These are phyloP conservation scores for Dolichoris vasculosae DNA, from an alignment of 1,140 invertebrate species.

Conservation along the genomic window DNA sequence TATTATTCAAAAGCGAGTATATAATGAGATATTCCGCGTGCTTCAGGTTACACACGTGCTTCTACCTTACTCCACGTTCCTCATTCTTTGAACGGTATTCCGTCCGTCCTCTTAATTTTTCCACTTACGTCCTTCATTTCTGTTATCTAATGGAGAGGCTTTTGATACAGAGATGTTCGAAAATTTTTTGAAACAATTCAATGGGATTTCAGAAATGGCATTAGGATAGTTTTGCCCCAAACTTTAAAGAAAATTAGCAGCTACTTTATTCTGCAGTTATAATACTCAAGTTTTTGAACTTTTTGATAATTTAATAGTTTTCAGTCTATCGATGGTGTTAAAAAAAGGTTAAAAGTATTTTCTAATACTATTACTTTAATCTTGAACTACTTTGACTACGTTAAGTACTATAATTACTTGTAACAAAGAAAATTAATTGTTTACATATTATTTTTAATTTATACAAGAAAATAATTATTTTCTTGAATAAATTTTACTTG, in stretches of 20 bases:
- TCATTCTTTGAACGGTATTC: not conserved
- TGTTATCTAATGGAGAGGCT: not conserved
- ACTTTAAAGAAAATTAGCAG: not conserved
- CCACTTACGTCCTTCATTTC: not conserved
- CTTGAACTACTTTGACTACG: not conserved
- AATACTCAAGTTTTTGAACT: not conserved
- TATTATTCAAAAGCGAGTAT: slow-evolving; percentile 19
- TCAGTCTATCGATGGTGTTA: not conserved
- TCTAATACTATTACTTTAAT: not conserved
- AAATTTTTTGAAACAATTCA: not conserved
- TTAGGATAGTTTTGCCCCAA: not conserved
- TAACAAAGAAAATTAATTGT: not conserved
- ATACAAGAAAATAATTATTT: not conserved
- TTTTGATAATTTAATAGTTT: slow-evolving; percentile 1
- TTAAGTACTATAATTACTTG: not conserved
- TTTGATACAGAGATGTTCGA: not conserved
- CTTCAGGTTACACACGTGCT: not conserved
- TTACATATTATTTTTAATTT: not conserved
- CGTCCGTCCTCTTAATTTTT: not conserved
- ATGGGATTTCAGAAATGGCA: not conserved
- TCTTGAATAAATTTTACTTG: not conserved
- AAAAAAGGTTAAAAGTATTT: not conserved
- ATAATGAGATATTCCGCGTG: slow-evolving; percentile 45
- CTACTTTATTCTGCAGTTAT: slow-evolving; percentile 8
- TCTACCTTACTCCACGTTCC: not conserved